Evolutionary conservation across 2,113 vertebrate genomes (phyloP), one percentile per base, ranked within the genome.

Genomic region (Tychaedon coryphoeus): DNA sequence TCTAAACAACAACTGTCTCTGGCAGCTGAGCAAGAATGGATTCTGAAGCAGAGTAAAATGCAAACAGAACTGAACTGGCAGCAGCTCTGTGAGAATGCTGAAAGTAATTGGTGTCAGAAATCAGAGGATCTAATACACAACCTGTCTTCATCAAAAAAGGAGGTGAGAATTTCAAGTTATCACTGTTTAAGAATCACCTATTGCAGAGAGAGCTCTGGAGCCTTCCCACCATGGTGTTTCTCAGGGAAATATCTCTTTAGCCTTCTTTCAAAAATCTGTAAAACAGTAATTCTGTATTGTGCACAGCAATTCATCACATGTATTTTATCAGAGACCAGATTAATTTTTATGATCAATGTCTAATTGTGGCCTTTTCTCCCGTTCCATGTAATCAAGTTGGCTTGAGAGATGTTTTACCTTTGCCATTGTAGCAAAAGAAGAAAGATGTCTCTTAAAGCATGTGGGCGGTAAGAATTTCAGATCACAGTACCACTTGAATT

Each of bases 51-150:
- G 33, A 97, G 90, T 10, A 95, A 96, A 86, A 97, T 98, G 19
- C 98, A 99, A 95, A 54, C 96, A 65, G 97, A 98, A 91, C 81
- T 98, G 70, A 98, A 98, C 93, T 99, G 98, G 98, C 98, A 98
- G 95, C 96, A 77, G 18, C 96, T 97, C 60, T 98, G 95, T 62
- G 98, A 99, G 38, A 86, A 97, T 14, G 38, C 94, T 2, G 98
- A 98, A 95, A 95, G 93, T 29, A 90, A 97, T 26, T 92, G 89
- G 25, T 98, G 97, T 96, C 97, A 97, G 40, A 96, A 91, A 73
- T 98, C 98, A 8, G 98, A 99, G 92, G 97, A 98, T 81, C 93
- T 98, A 40, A 97, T 98, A 69, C 97, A 97, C 82, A 97, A 95
- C 25, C 86, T 98, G 65, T 98, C 92, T 11, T 73, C 95, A 54